Conservation (phyloP, 2,888 invertebrate genomes). For the Trissoscelio sp. region DNA sequence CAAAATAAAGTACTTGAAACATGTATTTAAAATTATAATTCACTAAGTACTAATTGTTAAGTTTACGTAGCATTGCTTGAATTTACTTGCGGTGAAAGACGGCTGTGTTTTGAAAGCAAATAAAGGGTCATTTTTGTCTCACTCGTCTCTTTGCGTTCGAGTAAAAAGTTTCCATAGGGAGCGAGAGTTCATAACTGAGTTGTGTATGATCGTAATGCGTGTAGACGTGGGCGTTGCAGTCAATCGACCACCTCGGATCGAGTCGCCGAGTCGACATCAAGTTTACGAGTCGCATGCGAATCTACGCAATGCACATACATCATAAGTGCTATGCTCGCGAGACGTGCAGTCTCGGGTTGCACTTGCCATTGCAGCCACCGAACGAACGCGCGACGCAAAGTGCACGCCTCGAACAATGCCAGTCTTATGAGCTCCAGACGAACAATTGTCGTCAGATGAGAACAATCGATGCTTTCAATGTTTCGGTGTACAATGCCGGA, state of each 20-base stretch:
- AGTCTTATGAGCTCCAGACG: conserved; percentile 20
- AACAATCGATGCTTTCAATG: conserved; percentile 49
- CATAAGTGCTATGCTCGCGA: conserved; percentile 30
- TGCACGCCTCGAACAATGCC: conserved; percentile 44
- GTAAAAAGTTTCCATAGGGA: conserved; percentile 16
- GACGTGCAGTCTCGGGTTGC: conserved; percentile 59
- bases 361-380: conserved; percentile 38
- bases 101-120: neutral
- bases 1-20: too few relatives aligned
- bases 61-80: too few relatives aligned
- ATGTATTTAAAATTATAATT: too few relatives aligned
- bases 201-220: conserved; percentile 20
- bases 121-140: conserved; percentile 6
- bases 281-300: conserved; percentile 49
- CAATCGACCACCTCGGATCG: conserved; percentile 50
- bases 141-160: neutral
- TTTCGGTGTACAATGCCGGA: conserved; percentile 7
- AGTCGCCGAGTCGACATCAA: conserved; percentile 46
- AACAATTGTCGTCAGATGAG: conserved; percentile 29
- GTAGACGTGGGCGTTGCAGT: conserved; percentile 44
- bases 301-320: conserved; percentile 40
- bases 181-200: conserved; percentile 6
- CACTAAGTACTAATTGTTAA: too few relatives aligned
- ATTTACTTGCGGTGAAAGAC: too few relatives aligned
- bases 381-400: conserved; percentile 36